Conservation (phyloP, 2,888 invertebrate genomes). For the Ametastegia equiseti region DNA sequence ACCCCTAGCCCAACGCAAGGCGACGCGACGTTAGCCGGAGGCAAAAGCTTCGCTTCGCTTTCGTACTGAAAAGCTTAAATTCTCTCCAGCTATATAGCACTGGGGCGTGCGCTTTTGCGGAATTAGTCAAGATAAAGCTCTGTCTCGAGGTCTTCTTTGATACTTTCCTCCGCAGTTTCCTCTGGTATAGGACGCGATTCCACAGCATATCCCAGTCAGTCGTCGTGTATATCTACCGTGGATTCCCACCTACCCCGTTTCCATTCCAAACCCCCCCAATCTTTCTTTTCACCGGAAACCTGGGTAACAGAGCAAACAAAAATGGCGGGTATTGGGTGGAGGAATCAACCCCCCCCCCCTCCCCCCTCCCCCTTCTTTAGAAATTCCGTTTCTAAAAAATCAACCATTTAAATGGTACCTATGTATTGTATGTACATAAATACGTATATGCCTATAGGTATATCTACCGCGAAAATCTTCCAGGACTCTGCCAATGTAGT, state of each 20-base stretch:
- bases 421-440: too few species aligned
- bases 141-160: conserved; percentile 19
- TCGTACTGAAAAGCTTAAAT: conserved; percentile 25
- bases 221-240: background rate
- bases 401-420: background rate
- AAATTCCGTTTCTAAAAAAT: background rate
- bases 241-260: background rate
- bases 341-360: background rate
- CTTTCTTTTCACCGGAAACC: background rate
- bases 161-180: background rate
- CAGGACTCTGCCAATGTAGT: background rate
- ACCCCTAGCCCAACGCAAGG: background rate
- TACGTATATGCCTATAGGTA: too few species aligned
- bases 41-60: too few species aligned
- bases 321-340: background rate
- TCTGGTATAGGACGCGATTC: too few species aligned
- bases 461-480: background rate
- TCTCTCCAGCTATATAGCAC: background rate
- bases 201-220: background rate
- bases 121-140: conserved; percentile 27
- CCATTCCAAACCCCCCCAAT: background rate
- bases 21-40: background rate
- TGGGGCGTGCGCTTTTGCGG: conserved; percentile 8
- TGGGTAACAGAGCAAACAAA: background rate
- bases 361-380: background rate